Percentiles rank a stretch among this genome's conserved stretches.
These are phyloP conservation scores for Drosophila algonquin DNA, from an alignment of 2,888 invertebrate species.

Conservation along the genomic window DNA sequence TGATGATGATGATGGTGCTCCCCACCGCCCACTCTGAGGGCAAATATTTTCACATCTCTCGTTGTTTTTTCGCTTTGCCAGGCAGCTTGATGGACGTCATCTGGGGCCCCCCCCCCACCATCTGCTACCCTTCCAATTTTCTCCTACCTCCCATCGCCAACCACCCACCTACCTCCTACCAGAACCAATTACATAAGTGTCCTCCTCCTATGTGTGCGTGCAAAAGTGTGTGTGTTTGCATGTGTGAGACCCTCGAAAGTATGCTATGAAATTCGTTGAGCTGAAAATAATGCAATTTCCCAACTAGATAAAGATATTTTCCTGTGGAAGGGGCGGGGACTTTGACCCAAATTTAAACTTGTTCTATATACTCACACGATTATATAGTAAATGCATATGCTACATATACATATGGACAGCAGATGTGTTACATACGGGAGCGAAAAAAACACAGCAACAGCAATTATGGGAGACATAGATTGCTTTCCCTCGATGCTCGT, in stretches of 20 bases:
- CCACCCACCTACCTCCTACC: neutral
- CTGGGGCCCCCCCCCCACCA: neutral
- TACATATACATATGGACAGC: neutral
- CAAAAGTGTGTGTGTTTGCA: neutral
- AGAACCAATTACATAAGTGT: constrained; percentile 52
- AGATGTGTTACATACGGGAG: neutral
- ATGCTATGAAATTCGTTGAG: constrained; percentile 60
- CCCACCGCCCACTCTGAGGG: neutral
- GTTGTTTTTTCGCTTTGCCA: constrained; percentile 29
- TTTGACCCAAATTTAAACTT: constrained; percentile 66
- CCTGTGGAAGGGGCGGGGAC: constrained; percentile 10
- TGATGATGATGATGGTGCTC: constrained; percentile 25
- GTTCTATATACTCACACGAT: constrained; percentile 20
- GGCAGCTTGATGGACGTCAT: constrained; percentile 38
- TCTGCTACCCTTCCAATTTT: neutral
- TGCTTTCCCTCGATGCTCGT: constrained; percentile 8
- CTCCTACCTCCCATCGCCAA: neutral
- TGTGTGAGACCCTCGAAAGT: constrained; percentile 51
- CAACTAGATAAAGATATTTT: constrained; percentile 26
- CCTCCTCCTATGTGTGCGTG: neutral
- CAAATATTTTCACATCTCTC: constrained; percentile 16
- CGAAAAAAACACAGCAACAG: neutral
- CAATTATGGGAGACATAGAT: constrained; percentile 15
- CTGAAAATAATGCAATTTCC: constrained; percentile 64
- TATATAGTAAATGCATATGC: constrained; percentile 8